Percentiles rank a stretch among this genome's conserved stretches.
These are phyloP conservation scores for Rhinoraja longicauda DNA, from an alignment of 2,797 vertebrate species.

Conservation along the genomic window DNA sequence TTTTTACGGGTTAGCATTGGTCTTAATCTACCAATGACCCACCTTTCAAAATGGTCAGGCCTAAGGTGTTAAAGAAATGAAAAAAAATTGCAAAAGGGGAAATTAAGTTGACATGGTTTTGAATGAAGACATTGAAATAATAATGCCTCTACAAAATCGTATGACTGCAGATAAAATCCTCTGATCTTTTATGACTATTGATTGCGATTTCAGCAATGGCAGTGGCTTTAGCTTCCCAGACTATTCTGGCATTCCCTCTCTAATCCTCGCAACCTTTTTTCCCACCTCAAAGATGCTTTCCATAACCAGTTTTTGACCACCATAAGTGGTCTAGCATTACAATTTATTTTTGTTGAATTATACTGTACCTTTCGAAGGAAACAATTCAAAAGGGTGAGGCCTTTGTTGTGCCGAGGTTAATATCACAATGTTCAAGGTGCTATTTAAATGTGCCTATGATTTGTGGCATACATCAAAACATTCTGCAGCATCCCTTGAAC, in stretches of 20 bases:
- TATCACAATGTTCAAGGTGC: too few relatives aligned
- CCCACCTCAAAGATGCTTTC: not conserved
- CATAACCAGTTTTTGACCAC: not conserved
- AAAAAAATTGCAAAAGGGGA: not conserved
- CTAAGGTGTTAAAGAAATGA: not conserved
- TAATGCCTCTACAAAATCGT: not conserved
- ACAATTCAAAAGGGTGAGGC: too few relatives aligned
- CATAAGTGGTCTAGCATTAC: too few relatives aligned
- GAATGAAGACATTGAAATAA: not conserved
- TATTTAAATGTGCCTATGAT: too few relatives aligned
- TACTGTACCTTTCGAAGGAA: too few relatives aligned
- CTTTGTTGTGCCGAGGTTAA: too few relatives aligned
- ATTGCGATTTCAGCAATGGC: too few relatives aligned
- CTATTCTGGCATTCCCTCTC: not conserved
- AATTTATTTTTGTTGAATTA: too few relatives aligned
- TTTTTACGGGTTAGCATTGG: not conserved
- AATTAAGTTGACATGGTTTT: not conserved
- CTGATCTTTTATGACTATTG: not conserved
- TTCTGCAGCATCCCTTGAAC: too few relatives aligned
- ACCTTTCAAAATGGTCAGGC: not conserved
- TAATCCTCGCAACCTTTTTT: not conserved
- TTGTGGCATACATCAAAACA: too few relatives aligned
- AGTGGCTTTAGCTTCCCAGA: not conserved
- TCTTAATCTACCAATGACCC: not conserved
- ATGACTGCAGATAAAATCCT: not conserved